Conservation (phyloP, 30 jellyfish, hydroid and myxozoan genomes). For the Turritopsis rubra region DNA sequence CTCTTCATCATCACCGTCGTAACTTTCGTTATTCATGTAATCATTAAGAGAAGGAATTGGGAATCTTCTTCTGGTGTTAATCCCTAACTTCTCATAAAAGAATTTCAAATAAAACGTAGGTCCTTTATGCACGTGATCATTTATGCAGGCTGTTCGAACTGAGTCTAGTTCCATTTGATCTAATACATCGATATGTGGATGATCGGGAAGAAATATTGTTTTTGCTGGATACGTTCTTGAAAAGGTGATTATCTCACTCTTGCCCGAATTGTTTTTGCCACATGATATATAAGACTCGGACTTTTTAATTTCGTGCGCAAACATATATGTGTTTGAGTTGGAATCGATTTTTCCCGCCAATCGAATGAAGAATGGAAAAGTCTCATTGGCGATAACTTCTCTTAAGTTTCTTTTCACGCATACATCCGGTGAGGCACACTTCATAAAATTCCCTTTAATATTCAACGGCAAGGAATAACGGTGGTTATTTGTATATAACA, state of each 20-base stretch:
- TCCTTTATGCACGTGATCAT: not conserved
- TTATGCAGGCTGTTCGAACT: not conserved
- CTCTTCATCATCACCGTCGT: not conserved
- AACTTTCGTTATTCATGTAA: not conserved
- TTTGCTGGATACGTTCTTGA: not conserved
- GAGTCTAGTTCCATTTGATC: not conserved
- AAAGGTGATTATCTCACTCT: not conserved
- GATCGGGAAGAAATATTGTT: not conserved
- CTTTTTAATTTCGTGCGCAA: not conserved
- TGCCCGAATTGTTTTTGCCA: not conserved
- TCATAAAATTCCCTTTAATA: conserved; percentile 1
- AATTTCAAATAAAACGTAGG: not conserved
- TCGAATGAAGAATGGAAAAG: not conserved
- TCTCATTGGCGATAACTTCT: not conserved
- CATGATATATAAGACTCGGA: not conserved
- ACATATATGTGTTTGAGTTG: not conserved
- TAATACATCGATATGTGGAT: not conserved
- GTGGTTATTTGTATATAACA: not conserved
- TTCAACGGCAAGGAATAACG: not conserved
- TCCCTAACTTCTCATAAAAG: not conserved
- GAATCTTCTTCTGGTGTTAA: not conserved
- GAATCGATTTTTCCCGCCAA: not conserved
- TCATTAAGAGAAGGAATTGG: not conserved
- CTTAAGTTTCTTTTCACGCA: not conserved
- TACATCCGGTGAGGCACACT: conserved; percentile 3